Evolutionary conservation across 2,888 invertebrate species (phyloP).

Genomic region (Agriopis leucophaearia): DNA sequence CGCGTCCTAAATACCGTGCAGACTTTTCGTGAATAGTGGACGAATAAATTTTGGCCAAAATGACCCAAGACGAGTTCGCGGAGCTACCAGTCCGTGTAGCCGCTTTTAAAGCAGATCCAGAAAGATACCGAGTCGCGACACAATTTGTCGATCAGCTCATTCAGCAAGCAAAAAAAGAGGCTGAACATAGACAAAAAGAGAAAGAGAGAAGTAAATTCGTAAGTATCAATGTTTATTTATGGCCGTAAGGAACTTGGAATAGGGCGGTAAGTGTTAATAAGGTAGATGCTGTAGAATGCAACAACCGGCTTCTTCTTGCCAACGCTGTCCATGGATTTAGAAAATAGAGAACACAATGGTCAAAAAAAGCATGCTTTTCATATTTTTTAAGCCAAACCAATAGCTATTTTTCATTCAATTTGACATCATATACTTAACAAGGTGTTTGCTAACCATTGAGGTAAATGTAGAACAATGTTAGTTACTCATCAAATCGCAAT

Average conservation of each 20-base stretch:
- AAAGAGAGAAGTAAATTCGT: constrained; percentile 87
- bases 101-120: constrained; percentile 87
- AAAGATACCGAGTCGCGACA: constrained; percentile 85
- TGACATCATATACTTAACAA: constrained; percentile 32
- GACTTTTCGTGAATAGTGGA: constrained; percentile 30
- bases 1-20: constrained; percentile 21
- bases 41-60: constrained; percentile 52
- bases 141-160: constrained; percentile 88
- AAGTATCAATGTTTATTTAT: constrained; percentile 84
- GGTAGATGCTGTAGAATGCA: constrained; percentile 73
- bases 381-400: constrained; percentile 38
- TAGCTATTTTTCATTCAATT: constrained; percentile 48
- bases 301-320: constrained; percentile 69
- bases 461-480: no score
- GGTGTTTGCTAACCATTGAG: no score
- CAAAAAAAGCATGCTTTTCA: constrained; percentile 60
- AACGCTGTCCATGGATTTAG: constrained; percentile 54
- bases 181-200: constrained; percentile 85
- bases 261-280: constrained; percentile 82
- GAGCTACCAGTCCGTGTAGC: constrained; percentile 82
- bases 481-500: constrained; percentile 21
- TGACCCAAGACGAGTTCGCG: constrained; percentile 75
- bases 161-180: constrained; percentile 87
- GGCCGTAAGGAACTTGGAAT: constrained; percentile 77
- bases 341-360: constrained; percentile 2